A percentile compares a stretch with the other conserved stretches of the same genome.
phyloP scores from a whole-genome alignment of 1,140 invertebrate species.

The Arion vulgaris region DNA sequence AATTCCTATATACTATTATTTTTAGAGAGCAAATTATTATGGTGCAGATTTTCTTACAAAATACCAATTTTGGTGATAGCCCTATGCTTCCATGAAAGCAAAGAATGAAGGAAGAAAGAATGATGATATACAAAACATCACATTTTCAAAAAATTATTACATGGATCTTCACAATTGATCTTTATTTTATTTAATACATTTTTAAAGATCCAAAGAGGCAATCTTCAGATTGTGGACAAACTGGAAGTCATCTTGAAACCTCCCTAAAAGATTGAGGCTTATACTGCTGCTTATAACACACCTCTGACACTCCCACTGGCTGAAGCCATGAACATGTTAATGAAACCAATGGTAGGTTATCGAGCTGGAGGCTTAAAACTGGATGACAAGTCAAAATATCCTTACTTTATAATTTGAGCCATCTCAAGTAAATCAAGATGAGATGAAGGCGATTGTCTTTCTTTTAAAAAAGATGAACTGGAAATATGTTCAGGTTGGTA shows the following conservation, averaged over 20 bases:
- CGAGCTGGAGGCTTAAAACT: slow-evolving; percentile 74
- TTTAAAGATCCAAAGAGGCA: slow-evolving; percentile 49
- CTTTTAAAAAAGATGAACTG: slow-evolving; percentile 59
- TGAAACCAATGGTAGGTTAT: slow-evolving; percentile 85
- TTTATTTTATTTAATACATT: neutral
- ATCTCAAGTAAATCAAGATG: slow-evolving; percentile 84
- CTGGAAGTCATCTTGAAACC: slow-evolving; percentile 52
- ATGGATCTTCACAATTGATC: too few species aligned
- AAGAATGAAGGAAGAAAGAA: too few species aligned
- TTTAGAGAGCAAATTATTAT: too few species aligned
- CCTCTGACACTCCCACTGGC: slow-evolving; percentile 55
- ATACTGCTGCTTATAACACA: slow-evolving; percentile 51
- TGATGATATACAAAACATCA: too few species aligned
- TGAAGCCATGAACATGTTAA: slow-evolving; percentile 74
- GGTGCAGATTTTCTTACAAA: too few species aligned
- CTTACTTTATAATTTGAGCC: slow-evolving; percentile 83
- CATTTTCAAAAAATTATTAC: too few species aligned
- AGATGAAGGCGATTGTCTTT: slow-evolving; percentile 80
- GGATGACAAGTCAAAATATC: slow-evolving; percentile 74
- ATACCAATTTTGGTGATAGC: too few species aligned
- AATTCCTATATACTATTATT: too few species aligned
- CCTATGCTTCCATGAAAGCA: too few species aligned
- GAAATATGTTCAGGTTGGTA: slow-evolving; percentile 60
- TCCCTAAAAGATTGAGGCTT: slow-evolving; percentile 57
- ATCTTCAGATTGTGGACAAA: slow-evolving; percentile 49